Conservation (phyloP, 2,888 invertebrate species). For the Caenorhabditis doughertyi region DNA sequence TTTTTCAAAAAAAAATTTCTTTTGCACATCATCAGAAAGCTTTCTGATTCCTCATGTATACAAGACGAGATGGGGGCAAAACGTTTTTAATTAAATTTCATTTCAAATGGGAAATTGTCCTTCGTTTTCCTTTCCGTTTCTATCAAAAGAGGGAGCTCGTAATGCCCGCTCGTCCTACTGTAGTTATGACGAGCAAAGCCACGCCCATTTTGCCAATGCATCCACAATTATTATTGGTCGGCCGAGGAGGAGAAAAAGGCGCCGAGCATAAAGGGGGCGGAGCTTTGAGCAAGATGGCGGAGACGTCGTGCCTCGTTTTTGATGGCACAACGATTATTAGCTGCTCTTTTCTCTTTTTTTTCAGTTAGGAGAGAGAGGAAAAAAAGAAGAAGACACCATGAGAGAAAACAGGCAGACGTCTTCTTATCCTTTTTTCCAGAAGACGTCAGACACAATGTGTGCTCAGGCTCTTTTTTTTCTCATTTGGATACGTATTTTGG, state of each 20-base stretch:
- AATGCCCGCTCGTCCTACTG: constrained; percentile 19
- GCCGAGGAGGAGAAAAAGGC: constrained; percentile 2
- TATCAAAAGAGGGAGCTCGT: neutral
- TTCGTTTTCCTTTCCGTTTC: neutral
- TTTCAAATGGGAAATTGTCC: constrained; percentile 39
- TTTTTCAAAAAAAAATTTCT: neutral
- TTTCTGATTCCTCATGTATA: constrained; percentile 19
- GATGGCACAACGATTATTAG: constrained; percentile 42
- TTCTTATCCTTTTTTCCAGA: too few species aligned
- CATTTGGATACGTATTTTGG: too few species aligned
- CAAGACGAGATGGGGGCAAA: constrained; percentile 22
- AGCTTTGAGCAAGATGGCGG: neutral
- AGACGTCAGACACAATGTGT: too few species aligned
- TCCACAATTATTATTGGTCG: constrained; percentile 60
- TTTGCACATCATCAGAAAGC: constrained; percentile 23
- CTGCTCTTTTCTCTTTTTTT: constrained; percentile 17
- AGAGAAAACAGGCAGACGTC: neutral
- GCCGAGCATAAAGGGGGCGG: constrained; percentile 25
- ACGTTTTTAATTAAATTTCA: constrained; percentile 61
- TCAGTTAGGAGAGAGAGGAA: neutral
- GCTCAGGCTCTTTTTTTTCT: too few species aligned
- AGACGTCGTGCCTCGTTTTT: neutral
- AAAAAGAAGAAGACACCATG: neutral
- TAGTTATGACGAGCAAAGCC: constrained; percentile 41
- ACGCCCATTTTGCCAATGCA: constrained; percentile 8